Base-by-base conservation (phyloP, 1,140 invertebrate species). In the Pygmarrhopalites habei region DNA sequence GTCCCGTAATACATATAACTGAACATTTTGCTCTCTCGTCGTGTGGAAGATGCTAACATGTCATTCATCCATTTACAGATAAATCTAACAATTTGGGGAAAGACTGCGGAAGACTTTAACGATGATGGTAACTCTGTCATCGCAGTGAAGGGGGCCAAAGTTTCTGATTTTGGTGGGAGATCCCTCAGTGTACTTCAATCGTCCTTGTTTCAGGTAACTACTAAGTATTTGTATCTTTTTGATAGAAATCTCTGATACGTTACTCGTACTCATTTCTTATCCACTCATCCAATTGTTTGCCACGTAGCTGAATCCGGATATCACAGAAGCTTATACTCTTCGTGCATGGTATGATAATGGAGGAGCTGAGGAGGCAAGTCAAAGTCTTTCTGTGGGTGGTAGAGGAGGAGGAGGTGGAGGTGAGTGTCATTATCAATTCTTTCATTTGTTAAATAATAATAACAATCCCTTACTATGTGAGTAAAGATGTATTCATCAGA, bases 311-410 rank as follows among this genome's bases (percentile, higher is more conserved):
- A 91, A 98, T 79, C 95, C 95, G 0, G 92, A 97, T 74, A 79
- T 95, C 10, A 80, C 84, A 3, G 90, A 95, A 74, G 87, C 90
- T 1, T 88, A 94, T 73, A 80, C 83, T 65, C 78, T 98, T 26
- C 81, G 87, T 56, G 90, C 90, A 26, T 98, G 95, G 95, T 98
- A 84, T 73, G 90, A 92, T 71, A 83, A 84, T 52, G 84, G 83
- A 30, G 89, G 88, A 17, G 80, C 78, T 7, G 75, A 79, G 21
- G 77, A 80, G 62, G 80, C 85, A 23, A 72, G 79, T 7, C 81
- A 77, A 55, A 83, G 83, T 72, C 79, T 90, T 15, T 88, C 86
- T 17, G 79, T 61, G 17, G n/a, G 46, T 35, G 72, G 72, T 62
- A 75, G 74, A 41, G 65, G 65, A 41, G 72, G 46, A 19, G 46